A percentile compares a stretch with the other conserved stretches of the same genome.
phyloP scores from a whole-genome alignment of 2,888 invertebrate species.

The Hypomecis punctinalis region DNA sequence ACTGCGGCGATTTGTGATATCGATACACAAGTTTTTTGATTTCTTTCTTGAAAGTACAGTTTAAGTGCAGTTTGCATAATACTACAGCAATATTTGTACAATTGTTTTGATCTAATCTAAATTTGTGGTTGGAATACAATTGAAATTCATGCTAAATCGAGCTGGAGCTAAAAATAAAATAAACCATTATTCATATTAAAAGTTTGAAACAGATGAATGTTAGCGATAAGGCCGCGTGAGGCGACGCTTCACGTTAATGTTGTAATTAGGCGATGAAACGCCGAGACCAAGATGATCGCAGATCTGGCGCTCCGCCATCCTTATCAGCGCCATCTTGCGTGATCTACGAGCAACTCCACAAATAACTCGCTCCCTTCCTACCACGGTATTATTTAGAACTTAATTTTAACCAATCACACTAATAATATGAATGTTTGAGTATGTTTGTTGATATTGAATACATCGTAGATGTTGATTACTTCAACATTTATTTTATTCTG shows the following conservation, averaged over 20 bases:
- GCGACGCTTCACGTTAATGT: slow-evolving; percentile 55
- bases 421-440: not conserved
- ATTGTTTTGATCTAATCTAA: slow-evolving; percentile 6
- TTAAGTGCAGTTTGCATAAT: slow-evolving; percentile 21
- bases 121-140: slow-evolving; percentile 2
- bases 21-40: slow-evolving; percentile 47
- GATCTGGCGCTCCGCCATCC: slow-evolving; percentile 77
- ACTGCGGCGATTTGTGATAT: slow-evolving; percentile 53
- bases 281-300: slow-evolving; percentile 62
- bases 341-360: slow-evolving; percentile 70
- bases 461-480: too few species aligned
- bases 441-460: too few species aligned
- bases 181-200: slow-evolving; percentile 13
- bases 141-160: slow-evolving; percentile 4
- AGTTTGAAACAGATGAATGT: slow-evolving; percentile 32
- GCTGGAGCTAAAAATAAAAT: not conserved
- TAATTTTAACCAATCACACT: slow-evolving; percentile 6
- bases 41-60: slow-evolving; percentile 43
- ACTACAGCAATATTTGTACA: slow-evolving; percentile 1
- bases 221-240: slow-evolving; percentile 40
- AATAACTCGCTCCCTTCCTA: slow-evolving; percentile 54
- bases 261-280: slow-evolving; percentile 72
- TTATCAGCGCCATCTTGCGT: slow-evolving; percentile 79
- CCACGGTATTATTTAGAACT: slow-evolving; percentile 30
- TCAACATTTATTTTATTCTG: too few species aligned